Conservation (phyloP, 2,888 invertebrate genomes). For the Orchesella flavescens region DNA sequence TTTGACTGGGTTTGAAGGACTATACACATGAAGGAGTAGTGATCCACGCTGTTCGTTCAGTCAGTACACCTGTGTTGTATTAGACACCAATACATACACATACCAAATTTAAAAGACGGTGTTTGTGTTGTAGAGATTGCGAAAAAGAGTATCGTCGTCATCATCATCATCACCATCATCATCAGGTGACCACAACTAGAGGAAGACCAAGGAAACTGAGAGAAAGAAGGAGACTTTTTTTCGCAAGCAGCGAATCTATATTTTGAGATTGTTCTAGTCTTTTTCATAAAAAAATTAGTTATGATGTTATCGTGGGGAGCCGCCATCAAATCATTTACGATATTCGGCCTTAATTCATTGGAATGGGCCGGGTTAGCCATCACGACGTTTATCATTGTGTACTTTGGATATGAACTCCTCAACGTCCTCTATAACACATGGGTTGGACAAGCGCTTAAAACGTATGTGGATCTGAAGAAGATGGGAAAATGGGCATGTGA, state of each 20-base stretch:
- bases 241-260: neutral
- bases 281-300: slow-evolving; percentile 1
- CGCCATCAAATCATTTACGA: slow-evolving; percentile 71
- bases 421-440: slow-evolving; percentile 71
- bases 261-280: neutral
- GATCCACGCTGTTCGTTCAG: too few species aligned
- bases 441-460: slow-evolving; percentile 77
- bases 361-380: slow-evolving; percentile 72
- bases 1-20: too few species aligned
- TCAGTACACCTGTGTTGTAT: too few species aligned
- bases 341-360: slow-evolving; percentile 70
- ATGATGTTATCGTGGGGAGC: slow-evolving; percentile 71
- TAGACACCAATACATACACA: too few species aligned
- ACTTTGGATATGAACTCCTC: slow-evolving; percentile 70
- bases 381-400: slow-evolving; percentile 71
- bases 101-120: too few species aligned
- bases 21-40: too few species aligned
- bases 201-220: neutral
- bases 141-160: neutral
- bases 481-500: slow-evolving; percentile 88
- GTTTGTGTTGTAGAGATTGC: neutral
- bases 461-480: slow-evolving; percentile 79
- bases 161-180: neutral
- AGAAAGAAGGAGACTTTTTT: neutral
- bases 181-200: neutral